Base-by-base conservation (phyloP, 2,113 vertebrate genomes). In the Ivindomyrus marchei region DNA sequence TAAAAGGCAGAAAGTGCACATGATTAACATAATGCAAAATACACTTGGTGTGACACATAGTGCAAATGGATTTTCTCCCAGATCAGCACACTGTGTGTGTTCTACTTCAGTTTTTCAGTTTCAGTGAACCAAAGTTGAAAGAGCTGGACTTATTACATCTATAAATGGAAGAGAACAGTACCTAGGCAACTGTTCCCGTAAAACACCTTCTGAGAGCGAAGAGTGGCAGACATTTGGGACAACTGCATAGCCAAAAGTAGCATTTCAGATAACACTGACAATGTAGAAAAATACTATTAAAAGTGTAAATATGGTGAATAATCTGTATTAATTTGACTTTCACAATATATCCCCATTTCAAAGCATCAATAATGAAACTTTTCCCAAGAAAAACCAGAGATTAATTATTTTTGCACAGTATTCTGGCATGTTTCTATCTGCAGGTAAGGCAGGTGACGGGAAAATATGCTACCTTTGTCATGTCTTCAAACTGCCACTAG, bases 21-120 rank as follows among this genome's bases (percentile, higher is more conserved):
- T 74, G 66, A 15, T 49, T 88, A 49, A 74, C 27, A 31, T 36
- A 45, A 11, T 10, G 27, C 45, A 19, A 50, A 27, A 36, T 19
- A 74, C 42, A 27, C 45, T 21, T n/a, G 36, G 19, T 74, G 77
- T 46, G 39, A 58, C 87, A n/a, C 87, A 24, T 21, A 62, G 56
- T 47, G 58, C 58, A 47, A 42, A 74, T 21, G n/a, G 49, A 10
- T 7, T 89, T 89, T 89, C 27, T 6, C 8, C 46, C 31, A 39
- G 31, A n/a, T 49, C 74, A 36, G 17, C 21, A 45, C 70, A 11
- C 49, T 45, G 6, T 31, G 17, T 77, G 88, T 15, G 31, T 2
- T 89, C 47, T 46, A 11, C 49, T 84, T 53, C 77, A 62, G 89
- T 39, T 17, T 56, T 89, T 58, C 50, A 58, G 49, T 50, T 89